Evolutionary conservation across 2,888 invertebrate species (phyloP).

Genomic region (Mythimna impura): DNA sequence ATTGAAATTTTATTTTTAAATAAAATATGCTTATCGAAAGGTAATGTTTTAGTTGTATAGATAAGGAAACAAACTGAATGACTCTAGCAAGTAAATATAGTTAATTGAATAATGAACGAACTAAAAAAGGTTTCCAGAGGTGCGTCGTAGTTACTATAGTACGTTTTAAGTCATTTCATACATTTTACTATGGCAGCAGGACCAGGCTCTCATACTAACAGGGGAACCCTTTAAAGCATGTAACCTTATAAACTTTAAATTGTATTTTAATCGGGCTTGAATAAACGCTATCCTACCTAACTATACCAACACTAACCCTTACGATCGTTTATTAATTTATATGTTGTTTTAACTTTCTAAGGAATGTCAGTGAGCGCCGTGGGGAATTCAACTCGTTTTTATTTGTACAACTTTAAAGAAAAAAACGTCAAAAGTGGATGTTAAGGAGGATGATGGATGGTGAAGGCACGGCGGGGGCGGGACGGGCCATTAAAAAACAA

Average conservation of each 20-base stretch:
- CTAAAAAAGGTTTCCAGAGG: no score
- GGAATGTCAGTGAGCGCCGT: conserved; percentile 84
- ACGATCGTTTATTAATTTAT: conserved; percentile 82
- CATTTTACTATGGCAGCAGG: no score
- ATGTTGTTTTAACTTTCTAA: conserved; percentile 84
- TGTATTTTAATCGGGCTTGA: conserved; percentile 31
- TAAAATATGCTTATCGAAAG: background rate
- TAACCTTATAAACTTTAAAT: conserved; percentile 13
- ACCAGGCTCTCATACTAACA: background rate
- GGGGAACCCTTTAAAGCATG: no score
- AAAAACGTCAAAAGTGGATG: conserved; percentile 70
- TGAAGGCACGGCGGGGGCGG: conserved; percentile 81
- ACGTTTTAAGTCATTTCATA: no score
- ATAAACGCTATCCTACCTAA: conserved; percentile 33
- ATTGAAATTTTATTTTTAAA: conserved; percentile 22
- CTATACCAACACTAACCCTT: conserved; percentile 68
- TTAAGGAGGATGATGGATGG: conserved; percentile 83
- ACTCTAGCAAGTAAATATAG: background rate
- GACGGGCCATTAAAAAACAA: conserved; percentile 88
- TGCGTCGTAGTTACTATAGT: no score
- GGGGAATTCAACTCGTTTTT: conserved; percentile 81
- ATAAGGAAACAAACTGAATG: background rate
- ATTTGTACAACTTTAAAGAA: conserved; percentile 75
- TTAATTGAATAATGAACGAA: background rate
- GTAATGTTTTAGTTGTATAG: background rate